Evolutionary conservation across 1,140 invertebrate species (phyloP), one percentile per base, ranked within the genome.

Genomic region (Lepidostoma basale): DNA sequence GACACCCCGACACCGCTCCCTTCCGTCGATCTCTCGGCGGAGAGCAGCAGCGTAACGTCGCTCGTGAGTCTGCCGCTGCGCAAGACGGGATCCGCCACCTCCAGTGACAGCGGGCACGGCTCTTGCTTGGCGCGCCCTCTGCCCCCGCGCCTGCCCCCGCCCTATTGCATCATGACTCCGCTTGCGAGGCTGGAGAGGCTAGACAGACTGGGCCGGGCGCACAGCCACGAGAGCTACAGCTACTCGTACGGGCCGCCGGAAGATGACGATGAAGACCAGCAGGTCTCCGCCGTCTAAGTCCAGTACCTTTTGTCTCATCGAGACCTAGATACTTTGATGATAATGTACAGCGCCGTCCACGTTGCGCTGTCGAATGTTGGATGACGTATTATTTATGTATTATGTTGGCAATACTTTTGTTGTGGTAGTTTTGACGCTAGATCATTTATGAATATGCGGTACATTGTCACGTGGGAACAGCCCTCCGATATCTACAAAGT

Each of bases 11-110:
- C 87, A 73, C 87, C 91, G n/a, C 83, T 92, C 65, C 90, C 92
- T 2, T 91, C 92, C 12, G 94, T 98, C 14, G 93, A 96, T 78
- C 85, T 98, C 40, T 96, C 92, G 62, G 92, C 94, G 9, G 96
- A 98, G 80, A 96, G 94, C 77, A 97, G 95, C 78, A 96, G 94
- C 79, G 96, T 98, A 54, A 96, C 95, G 25, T 95, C 93, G 72
- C 86, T 97, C 69, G 92, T 92, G 74, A 94, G 94, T 83, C 86
- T 96, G 77, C 93, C 93, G 44, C 79, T 95, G 70, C 84, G 94
- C 70, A 96, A 97, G 84, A 94, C 92, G 33, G 92, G 91, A 77
- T 94, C 92, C 59, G 88, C 92, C 70, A 92, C 91, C 68, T 93
- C 91, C 71, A 92, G 89, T 78, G 92, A 95, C 83, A 94, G 92